These are phyloP conservation scores for Atta texana DNA, from an alignment of 1,140 invertebrate species.

Conservation along the genomic window DNA sequence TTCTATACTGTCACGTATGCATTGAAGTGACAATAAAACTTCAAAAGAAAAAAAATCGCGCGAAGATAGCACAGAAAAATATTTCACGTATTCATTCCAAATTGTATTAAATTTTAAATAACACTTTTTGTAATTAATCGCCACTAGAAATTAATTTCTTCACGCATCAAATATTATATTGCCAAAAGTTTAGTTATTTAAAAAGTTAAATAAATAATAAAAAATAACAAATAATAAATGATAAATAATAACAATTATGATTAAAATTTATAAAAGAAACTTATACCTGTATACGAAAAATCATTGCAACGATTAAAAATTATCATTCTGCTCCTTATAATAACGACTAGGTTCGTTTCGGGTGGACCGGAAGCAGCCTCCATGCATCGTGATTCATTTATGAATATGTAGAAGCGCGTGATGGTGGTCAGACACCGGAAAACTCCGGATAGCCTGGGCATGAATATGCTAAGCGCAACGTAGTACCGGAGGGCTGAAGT, in stretches of 20 bases:
- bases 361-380: constrained; percentile 20
- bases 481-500: constrained; percentile 63
- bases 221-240: too few species aligned
- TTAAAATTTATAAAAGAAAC: not conserved
- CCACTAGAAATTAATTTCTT: not conserved
- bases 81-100: not conserved
- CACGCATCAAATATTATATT: not conserved
- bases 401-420: constrained; percentile 78
- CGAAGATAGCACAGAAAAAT: not conserved
- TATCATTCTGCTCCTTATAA: constrained; percentile 41
- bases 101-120: not conserved
- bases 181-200: not conserved
- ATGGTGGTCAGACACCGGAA: constrained; percentile 80
- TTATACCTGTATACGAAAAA: not conserved
- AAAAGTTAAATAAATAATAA: not conserved
- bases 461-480: constrained; percentile 79
- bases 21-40: constrained; percentile 10
- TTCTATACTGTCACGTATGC: not conserved
- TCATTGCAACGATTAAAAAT: not conserved
- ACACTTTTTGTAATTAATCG: not conserved
- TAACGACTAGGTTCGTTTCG: not conserved
- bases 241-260: not conserved
- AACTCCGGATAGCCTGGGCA: constrained; percentile 74
- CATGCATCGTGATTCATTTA: constrained; percentile 71
- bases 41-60: not conserved